Base-by-base conservation (phyloP, 92 coral and sea anemone genomes). In the Diadumene lineata region DNA sequence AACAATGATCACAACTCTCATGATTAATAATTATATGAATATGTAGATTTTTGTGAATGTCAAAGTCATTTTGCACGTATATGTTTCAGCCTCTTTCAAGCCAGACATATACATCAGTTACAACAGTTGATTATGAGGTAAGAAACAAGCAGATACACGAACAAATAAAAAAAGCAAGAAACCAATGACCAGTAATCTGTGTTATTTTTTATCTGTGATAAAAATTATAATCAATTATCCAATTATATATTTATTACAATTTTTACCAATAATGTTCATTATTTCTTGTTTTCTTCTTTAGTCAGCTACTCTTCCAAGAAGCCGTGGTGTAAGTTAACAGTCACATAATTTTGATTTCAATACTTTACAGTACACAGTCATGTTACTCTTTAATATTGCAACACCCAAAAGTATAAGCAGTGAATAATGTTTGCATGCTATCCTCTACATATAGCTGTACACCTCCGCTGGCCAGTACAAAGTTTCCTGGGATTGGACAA, bases 231-330 rank as follows among this genome's bases (percentile, higher is more conserved):
- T 56, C 34, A 29, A 28, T n/a, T 24, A 21, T 13, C 46, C 33
- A 69, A 11, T 69, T n/a, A 44, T 51, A 18, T 18, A n/a, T 43
- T 34, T 32, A 44, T 24, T 24, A 21, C 0, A 25, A 11, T 11
- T 18, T 27, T 67, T 1, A 28, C 18, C n/a, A n/a, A n/a, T 21
- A 3, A 53, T 53, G 18, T 53, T 15, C 18, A 53, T 53, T 53
- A 2, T 9, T 53, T 15, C 64, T 33, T 64, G 69, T 31, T 77
- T 72, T n/a, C 13, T 24, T 50, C 75, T 85, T 19, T 75, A 86
- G 90, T 62, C 83, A 21, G 56, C 90, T 38, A 81, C 90, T 24
- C 85, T 86, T 16, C 90, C 90, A 70, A 81, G 90, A 70, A 77
- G 80, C 75, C 60, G 73, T 62, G 81, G 71, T 55, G 90, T 85